Evolutionary conservation across 1,140 invertebrate species (phyloP).

Genomic region (Lamellibrachia luymesi): DNA sequence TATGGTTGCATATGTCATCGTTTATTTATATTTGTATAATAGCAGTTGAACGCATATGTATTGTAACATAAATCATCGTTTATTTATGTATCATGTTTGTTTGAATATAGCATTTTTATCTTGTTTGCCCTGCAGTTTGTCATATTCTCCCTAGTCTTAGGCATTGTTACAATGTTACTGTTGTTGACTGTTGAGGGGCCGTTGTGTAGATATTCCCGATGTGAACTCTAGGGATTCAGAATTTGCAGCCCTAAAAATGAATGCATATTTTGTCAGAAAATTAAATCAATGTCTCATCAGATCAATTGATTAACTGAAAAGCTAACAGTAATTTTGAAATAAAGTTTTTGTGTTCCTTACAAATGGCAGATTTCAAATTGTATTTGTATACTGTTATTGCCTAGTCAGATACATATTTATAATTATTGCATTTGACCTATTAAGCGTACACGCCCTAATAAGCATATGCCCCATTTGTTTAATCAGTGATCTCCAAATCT

Average conservation of each 20-base stretch:
- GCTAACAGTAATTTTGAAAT: neutral
- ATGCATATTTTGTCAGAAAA: neutral
- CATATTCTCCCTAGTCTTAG: neutral
- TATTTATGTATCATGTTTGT: neutral
- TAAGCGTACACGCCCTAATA: no score
- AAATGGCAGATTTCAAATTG: neutral
- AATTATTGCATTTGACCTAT: no score
- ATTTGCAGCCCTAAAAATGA: neutral
- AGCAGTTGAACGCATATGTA: neutral
- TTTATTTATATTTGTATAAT: neutral
- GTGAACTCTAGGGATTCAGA: neutral
- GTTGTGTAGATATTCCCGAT: neutral
- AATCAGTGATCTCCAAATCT: no score
- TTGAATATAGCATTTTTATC: slow-evolving; percentile 15
- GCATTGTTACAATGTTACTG: neutral
- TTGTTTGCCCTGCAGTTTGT: neutral
- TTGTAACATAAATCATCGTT: neutral
- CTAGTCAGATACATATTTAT: no score
- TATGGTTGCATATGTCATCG: neutral
- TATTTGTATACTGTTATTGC: neutral
- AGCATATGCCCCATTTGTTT: no score
- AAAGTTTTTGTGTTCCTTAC: neutral
- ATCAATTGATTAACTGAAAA: neutral
- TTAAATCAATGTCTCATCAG: neutral
- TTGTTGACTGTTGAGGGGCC: neutral